phyloP scores from a whole-genome alignment of 2,797 vertebrate species.

The Dromococcyx pavoninus region DNA sequence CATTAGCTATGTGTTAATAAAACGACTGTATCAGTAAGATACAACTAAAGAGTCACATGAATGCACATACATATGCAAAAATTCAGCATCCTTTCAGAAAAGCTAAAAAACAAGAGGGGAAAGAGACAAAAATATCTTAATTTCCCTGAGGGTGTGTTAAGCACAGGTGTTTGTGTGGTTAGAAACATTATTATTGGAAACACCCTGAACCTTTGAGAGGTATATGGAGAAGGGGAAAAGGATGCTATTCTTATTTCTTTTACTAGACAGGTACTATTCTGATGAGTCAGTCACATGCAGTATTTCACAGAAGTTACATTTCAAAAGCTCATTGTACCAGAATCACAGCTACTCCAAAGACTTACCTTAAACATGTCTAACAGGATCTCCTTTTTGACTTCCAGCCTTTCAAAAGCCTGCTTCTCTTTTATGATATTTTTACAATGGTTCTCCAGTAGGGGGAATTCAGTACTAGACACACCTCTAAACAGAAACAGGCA shows the following conservation, averaged over 20 bases:
- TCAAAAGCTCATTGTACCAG: background rate
- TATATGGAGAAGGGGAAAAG: background rate
- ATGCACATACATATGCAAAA: background rate
- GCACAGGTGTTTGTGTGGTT: background rate
- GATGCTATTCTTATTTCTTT: background rate
- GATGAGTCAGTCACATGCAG: background rate
- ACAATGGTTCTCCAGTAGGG: conserved; percentile 84
- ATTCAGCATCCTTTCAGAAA: background rate
- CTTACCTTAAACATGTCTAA: conserved; percentile 95
- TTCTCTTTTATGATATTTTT: conserved; percentile 89
- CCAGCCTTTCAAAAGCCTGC: conserved; percentile 92
- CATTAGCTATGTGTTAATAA: background rate
- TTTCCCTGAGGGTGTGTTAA: background rate
- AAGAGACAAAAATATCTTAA: background rate
- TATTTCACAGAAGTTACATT: background rate
- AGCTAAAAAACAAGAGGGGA: background rate
- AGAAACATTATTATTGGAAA: background rate
- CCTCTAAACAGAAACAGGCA: conserved; percentile 62
- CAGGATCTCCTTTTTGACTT: conserved; percentile 89
- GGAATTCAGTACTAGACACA: conserved; percentile 89
- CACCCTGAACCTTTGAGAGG: background rate
- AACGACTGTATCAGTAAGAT: background rate
- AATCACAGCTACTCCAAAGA: background rate
- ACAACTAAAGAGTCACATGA: background rate
- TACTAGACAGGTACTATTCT: background rate